Percentiles rank a stretch among this genome's conserved stretches.
phyloP scores from a whole-genome alignment of 53 echinoderm and acorn worm species.

The Pentamera pediparva region DNA sequence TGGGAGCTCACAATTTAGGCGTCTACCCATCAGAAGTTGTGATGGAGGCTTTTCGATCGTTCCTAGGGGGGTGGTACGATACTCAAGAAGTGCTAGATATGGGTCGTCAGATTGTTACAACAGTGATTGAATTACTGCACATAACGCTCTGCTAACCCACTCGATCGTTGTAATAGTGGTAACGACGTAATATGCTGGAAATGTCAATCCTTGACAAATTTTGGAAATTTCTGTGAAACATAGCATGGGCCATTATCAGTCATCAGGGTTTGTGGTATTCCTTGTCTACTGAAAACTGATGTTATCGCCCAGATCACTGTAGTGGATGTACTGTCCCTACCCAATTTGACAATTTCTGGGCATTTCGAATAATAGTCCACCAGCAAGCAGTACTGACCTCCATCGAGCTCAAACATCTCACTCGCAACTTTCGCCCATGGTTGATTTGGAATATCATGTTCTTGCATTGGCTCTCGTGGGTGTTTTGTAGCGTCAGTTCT shows the following conservation, averaged over 20 bases:
- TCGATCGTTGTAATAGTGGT: neutral
- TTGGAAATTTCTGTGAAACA: neutral
- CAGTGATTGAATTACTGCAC: conserved; percentile 17
- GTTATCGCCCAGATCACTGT: neutral
- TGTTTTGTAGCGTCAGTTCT: neutral
- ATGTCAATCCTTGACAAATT: neutral
- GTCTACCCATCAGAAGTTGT: conserved; percentile 4
- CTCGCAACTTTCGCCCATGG: conserved; percentile 21
- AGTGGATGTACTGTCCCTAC: neutral
- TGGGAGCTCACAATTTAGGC: neutral
- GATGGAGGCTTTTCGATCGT: neutral
- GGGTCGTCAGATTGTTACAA: conserved; percentile 16
- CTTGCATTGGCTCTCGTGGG: neutral
- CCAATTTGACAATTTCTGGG: neutral
- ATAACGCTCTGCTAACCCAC: conserved; percentile 49
- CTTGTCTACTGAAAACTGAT: conserved; percentile 7
- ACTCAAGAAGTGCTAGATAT: conserved; percentile 7
- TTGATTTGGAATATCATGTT: conserved; percentile 10
- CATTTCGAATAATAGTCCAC: conserved; percentile 16
- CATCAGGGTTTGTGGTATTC: neutral
- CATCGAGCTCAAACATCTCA: neutral
- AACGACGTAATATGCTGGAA: neutral
- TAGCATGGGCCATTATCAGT: neutral
- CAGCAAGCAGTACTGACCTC: neutral
- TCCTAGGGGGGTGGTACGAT: neutral